phyloP scores from a whole-genome alignment of 2,797 vertebrate genomes.

The Macropus fuliginosus region DNA sequence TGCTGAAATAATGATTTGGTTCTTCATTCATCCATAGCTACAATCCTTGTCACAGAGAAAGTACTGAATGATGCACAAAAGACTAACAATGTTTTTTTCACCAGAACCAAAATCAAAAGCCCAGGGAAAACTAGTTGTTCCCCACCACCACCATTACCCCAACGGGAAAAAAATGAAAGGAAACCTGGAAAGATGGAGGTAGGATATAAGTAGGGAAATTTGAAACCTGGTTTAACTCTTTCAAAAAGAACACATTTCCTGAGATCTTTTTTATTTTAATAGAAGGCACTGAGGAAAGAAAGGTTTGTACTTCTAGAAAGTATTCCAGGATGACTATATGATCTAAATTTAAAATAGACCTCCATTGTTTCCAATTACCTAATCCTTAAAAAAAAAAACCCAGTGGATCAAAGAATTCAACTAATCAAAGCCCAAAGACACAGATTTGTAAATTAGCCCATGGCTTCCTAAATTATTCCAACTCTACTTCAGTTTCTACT shows the following conservation, averaged over 20 bases:
- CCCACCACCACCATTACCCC: neutral
- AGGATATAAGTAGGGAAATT: neutral
- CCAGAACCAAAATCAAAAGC: constrained; percentile 35
- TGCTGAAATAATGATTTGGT: neutral
- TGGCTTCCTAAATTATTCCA: neutral
- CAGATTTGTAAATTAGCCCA: neutral
- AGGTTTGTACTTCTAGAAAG: neutral
- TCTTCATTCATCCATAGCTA: constrained; percentile 9
- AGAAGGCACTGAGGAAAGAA: constrained; percentile 27
- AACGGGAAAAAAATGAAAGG: neutral
- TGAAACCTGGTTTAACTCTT: constrained; percentile 5
- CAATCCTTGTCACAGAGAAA: neutral
- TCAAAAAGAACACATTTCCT: constrained; percentile 25
- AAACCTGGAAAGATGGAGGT: constrained; percentile 23
- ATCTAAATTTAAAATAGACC: constrained; percentile 28
- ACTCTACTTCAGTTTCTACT: neutral
- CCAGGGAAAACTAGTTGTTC: neutral
- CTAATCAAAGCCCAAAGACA: neutral
- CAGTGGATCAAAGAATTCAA: neutral
- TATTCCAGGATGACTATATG: neutral
- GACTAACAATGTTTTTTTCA: constrained; percentile 12
- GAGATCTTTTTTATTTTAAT: constrained; percentile 42
- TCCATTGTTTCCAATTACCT: neutral
- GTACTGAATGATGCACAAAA: constrained; percentile 11
- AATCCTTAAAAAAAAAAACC: neutral